Evolutionary conservation across 2,797 vertebrate genomes (phyloP), one percentile per base, ranked within the genome.

Genomic region (Arctocebus calabarensis): DNA sequence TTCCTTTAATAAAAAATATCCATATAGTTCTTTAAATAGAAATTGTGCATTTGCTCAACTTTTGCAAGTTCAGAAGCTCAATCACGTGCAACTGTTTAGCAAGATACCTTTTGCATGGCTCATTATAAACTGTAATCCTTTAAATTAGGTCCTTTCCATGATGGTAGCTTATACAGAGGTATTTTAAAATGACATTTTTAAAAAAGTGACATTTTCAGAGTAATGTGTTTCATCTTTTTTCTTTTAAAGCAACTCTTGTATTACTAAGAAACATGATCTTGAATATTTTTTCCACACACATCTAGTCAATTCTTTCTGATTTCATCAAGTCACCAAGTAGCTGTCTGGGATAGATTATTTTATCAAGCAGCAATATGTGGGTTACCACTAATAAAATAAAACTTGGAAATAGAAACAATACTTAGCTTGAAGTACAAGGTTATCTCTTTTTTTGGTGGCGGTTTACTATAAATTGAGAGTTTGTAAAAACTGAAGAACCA

Each of bases 201-300:
- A 40, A 40, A 40, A 40, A 40, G n/a, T 52, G 25, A 71, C 25
- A 59, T 84, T 92, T 90, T 88, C 43, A 75, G 55, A 92, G 37
- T n/a, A 64, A 48, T 34, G 20, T n/a, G 29, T 57, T 79, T 62
- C 5, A 61, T 84, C 27, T 37, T 22, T 92, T 95, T 91, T 52
- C 89, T 92, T 29, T 73, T 40, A 82, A 92, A 34, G 34, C n/a
- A 61, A 68, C 22, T 83, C 6, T 94, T 91, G 13, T 64, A 32
- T 84, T 68, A 74, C n/a, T 77, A 88, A 45, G 75, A 66, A 91
- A 82, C 40, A 85, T 45, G 37, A 83, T 85, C 25, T 96, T 68
- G 73, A 45, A 66, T 87, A 29, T 90, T 90, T 90, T 84, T 78
- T 17, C 62, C 55, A 71, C 16, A 71, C 16, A 43, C 11, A 43